Percentiles rank a stretch among this genome's conserved stretches.
These are phyloP conservation scores for Cetoscarus ocellatus DNA, from an alignment of 2,797 vertebrate species.

Conservation along the genomic window DNA sequence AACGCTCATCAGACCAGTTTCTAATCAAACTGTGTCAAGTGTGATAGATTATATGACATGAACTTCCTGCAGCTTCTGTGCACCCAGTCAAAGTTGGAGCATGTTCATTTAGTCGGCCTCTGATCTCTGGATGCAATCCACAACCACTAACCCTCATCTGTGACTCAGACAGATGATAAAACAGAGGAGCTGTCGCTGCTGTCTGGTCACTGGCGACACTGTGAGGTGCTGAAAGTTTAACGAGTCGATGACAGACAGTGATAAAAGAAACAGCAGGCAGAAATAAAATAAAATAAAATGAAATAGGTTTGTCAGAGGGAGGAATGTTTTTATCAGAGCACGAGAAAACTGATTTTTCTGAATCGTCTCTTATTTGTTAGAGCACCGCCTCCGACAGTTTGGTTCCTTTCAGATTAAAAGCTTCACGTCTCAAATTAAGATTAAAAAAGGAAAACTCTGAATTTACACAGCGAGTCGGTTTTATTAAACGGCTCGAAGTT, in stretches of 20 bases:
- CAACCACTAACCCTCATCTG: neutral
- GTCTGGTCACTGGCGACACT: neutral
- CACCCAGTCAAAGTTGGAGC: neutral
- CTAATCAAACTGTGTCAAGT: neutral
- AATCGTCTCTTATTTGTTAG: neutral
- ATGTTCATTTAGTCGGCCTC: neutral
- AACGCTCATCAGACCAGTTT: neutral
- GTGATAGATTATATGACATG: neutral
- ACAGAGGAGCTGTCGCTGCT: neutral
- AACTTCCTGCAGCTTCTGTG: neutral
- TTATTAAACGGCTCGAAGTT: no score
- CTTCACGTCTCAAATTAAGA: no score
- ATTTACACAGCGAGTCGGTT: no score
- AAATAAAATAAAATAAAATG: neutral
- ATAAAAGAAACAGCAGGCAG: neutral
- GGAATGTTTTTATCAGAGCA: slow-evolving; percentile 10
- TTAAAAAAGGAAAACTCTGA: no score
- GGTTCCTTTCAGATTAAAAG: slow-evolving; percentile 10
- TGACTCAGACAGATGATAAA: neutral
- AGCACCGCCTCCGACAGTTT: neutral
- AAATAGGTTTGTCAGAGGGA: neutral
- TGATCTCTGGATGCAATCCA: neutral
- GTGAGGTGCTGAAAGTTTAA: neutral
- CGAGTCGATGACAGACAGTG: neutral
- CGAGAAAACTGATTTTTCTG: neutral